Base-by-base conservation (phyloP, 2,113 vertebrate genomes). In the Phrynocephalus versicolor region DNA sequence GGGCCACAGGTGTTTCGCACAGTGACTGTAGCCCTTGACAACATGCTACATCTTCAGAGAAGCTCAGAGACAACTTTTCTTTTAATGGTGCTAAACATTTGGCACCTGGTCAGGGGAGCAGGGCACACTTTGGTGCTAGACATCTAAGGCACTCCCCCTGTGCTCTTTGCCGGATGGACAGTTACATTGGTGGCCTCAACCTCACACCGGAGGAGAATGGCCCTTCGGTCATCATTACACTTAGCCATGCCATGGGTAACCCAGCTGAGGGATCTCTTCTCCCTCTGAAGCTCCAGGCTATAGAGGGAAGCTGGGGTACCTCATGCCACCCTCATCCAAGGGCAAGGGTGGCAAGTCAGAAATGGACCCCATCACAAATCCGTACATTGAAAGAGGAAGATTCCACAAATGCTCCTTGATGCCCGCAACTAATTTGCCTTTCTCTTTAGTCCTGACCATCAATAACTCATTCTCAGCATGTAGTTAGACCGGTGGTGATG, bases 401-500 rank as follows among this genome's bases (percentile, higher is more conserved):
- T 76, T 39, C 82, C 58, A 81, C 45, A 75, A n/a, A 77, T 75
- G 41, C 69, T 27, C 18, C 39, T 75, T 39, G 55, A 55, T 33
- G 27, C 62, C 57, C 71, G 25, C 73, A 72, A 35, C 6, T 35
- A 72, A 14, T 72, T 21, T 7, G 13, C 35, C 18, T 14, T 58
- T 14, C 83, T 75, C 71, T 2, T 18, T 0, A 6, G 4, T 33
- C 2, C 12, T 0, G 76, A 81, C 33, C 23, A 15, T 41, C 4
- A 0, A 0, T 27, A 16, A 79, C 35, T n/a, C 60, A 64, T 10
- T 1, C 0, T n/a, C 30, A 30, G 16, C 16, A 37, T 21, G 14
- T 39, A 9, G 2, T 10, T 51, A 51, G 45, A 10, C 5, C 10
- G 10, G 45, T 51, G 45, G 10, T 51, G 45, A 51, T 51, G 45